Percentiles rank a stretch among this genome's conserved stretches.
Evolutionary conservation across 2,113 vertebrate species (phyloP).

Genomic region (Prionailurus bengalensis): DNA sequence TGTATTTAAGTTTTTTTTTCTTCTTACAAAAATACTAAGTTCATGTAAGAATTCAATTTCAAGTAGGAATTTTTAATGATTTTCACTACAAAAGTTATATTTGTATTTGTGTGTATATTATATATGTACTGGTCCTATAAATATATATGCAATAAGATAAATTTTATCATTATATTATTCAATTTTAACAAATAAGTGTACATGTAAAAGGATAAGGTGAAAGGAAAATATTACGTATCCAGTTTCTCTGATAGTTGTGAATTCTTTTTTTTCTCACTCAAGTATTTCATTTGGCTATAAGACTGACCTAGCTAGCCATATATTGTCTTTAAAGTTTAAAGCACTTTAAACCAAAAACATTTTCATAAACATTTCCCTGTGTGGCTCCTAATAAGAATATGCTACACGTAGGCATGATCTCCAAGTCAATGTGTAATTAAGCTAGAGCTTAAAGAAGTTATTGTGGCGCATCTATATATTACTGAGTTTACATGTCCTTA

Average conservation of each 20-base stretch:
- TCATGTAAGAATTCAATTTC: neutral
- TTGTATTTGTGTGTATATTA: neutral
- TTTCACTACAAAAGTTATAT: neutral
- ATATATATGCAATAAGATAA: neutral
- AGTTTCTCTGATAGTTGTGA: neutral
- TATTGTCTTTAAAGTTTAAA: neutral
- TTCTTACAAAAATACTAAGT: neutral
- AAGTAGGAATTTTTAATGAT: neutral
- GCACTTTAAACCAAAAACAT: neutral
- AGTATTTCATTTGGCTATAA: neutral
- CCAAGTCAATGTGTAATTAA: neutral
- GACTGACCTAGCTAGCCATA: neutral
- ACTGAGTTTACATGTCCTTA: neutral
- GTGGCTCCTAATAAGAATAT: neutral
- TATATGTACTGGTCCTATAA: neutral
- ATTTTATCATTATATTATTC: neutral
- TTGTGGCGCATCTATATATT: neutral
- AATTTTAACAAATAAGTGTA: neutral
- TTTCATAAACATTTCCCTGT: neutral
- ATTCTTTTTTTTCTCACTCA: neutral
- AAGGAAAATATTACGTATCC: neutral
- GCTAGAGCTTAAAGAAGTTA: neutral
- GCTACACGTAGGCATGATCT: neutral
- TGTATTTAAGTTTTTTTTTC: neutral
- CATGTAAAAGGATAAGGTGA: neutral